Evolutionary conservation across 2,888 invertebrate species (phyloP), one percentile per base, ranked within the genome.

Genomic region (Meandrusa payeni): DNA sequence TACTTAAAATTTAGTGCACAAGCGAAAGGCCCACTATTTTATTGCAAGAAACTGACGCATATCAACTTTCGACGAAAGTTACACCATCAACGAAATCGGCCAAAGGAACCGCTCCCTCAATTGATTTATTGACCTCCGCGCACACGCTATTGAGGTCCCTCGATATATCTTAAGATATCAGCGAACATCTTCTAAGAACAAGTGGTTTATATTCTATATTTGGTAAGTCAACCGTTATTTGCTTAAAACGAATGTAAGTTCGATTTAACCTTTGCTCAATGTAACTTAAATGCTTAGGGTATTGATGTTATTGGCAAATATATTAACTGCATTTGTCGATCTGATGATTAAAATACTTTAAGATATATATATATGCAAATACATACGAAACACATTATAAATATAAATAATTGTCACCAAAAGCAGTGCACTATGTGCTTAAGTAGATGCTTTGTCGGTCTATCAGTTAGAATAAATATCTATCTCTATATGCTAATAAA

Each of bases 41-140:
- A 43, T 26, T 31, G 27, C 23, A 32, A 33, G 6, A 17, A 33
- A 33, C 43, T 13, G 37, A 39, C 38, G 33, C 26, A 28, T 39
- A 58, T 57, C 63, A 60, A 69, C 79, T 81, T 79, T 77, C 77
- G 67, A 75, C 67, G 48, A 47, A 51, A 61, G 61, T 69, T 69
- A 57, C 70, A 57, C 64, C 75, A 71, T 69, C 70, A 65, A 61
- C 64, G 72, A 62, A 61, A 57, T 52, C 62, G 66, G 63, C 59
- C 69, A 74, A 76, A 76, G 64, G 58, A 54, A 67, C 80, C 77
- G 76, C 78, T 64, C 78, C 79, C 74, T 71, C 73, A 70, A 79
- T 79, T 82, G 81, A 82, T 82, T 82, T 81, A 82, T 77, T 63
- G 71, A 65, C 57, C 66, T 56, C 52, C 53, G 27, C 48, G 41